Conservation (phyloP, 2,888 invertebrate genomes). For the Antitype chi region DNA sequence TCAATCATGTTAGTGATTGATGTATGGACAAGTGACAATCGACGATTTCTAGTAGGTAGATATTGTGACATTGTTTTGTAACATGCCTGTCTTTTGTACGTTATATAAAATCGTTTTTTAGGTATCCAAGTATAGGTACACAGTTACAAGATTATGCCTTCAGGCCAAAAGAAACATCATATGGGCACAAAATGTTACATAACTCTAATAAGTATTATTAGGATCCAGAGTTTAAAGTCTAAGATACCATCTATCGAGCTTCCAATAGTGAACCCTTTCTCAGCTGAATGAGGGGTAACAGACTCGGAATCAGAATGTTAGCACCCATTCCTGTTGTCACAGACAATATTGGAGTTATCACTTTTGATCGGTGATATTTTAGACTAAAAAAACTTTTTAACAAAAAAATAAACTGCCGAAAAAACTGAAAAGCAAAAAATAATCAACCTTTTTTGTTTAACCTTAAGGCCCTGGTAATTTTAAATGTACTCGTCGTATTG, state of each 20-base stretch:
- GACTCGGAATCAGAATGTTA: too few species aligned
- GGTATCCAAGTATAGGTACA: background rate
- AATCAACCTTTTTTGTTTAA: too few species aligned
- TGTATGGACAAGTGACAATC: constrained; percentile 41
- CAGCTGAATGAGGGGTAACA: background rate
- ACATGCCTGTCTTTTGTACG: constrained; percentile 20
- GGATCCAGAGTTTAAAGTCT: background rate
- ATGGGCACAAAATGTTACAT: background rate
- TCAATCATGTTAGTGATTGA: constrained; percentile 17
- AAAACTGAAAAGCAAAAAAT: too few species aligned
- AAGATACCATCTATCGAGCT: too few species aligned
- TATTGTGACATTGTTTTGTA: constrained; percentile 22
- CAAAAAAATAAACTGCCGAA: too few species aligned
- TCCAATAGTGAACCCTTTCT: background rate
- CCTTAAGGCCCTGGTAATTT: too few species aligned
- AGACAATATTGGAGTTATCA: background rate
- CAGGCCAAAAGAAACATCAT: background rate
- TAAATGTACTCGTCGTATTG: too few species aligned
- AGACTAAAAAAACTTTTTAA: background rate
- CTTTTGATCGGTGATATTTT: background rate
- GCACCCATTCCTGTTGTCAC: background rate
- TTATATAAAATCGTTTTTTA: constrained; percentile 19
- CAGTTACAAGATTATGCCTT: constrained; percentile 5
- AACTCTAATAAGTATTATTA: background rate
- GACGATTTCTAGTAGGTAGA: constrained; percentile 24